These are phyloP conservation scores for Cyclophora punctaria DNA, from an alignment of 2,888 invertebrate genomes.

Conservation along the genomic window DNA sequence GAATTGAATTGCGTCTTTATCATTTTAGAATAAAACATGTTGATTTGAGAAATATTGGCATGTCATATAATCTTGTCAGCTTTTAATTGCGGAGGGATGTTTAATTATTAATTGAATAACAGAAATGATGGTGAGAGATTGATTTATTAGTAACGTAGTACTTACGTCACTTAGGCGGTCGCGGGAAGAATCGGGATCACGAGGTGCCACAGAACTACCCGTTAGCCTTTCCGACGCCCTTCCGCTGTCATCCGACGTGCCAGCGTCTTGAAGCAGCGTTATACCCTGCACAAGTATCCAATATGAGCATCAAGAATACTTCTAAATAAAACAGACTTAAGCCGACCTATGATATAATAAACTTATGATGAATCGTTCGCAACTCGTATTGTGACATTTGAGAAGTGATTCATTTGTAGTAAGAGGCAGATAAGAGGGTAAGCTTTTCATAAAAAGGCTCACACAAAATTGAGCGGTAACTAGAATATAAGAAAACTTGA, in stretches of 20 bases:
- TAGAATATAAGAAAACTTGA: constrained; percentile 67
- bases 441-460: constrained; percentile 49
- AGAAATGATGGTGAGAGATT: constrained; percentile 10
- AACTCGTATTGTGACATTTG: constrained; percentile 44
- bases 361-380: constrained; percentile 32
- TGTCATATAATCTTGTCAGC: too few relatives aligned
- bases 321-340: constrained; percentile 1
- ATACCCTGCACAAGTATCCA: constrained; percentile 77
- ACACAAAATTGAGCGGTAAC: constrained; percentile 67
- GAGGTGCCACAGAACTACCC: constrained; percentile 82
- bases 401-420: constrained; percentile 45
- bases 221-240: constrained; percentile 87
- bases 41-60: too few relatives aligned
- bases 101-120: constrained; percentile 7
- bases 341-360: constrained; percentile 6
- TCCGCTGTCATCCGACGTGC: constrained; percentile 89
- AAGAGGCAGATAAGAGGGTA: constrained; percentile 39
- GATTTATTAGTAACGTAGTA: constrained; percentile 30
- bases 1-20: too few relatives aligned
- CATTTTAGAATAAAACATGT: too few relatives aligned
- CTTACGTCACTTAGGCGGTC: constrained; percentile 91
- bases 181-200: constrained; percentile 87
- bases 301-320: constrained; percentile 32
- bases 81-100: too few relatives aligned
- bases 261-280: constrained; percentile 84